Conservation (phyloP, 2,113 vertebrate species). For the Misgurnus mizolepis region DNA sequence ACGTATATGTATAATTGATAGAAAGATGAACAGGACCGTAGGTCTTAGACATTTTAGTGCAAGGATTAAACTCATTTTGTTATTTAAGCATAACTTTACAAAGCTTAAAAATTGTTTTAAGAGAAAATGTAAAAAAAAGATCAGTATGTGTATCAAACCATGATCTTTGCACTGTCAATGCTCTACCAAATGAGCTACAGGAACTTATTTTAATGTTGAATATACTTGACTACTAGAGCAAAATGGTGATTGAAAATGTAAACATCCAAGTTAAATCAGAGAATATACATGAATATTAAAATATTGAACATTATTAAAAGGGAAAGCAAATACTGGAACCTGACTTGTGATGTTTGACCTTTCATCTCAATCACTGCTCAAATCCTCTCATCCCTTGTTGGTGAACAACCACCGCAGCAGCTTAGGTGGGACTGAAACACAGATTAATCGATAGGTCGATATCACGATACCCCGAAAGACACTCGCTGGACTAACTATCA, state of each 20-base stretch:
- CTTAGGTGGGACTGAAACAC: neutral
- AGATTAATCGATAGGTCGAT: slow-evolving; percentile 26
- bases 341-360: neutral
- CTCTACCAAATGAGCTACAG: too few species aligned
- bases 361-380: neutral
- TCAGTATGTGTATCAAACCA: neutral
- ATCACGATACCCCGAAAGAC: neutral
- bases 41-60: neutral
- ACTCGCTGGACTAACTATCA: slow-evolving; percentile 20
- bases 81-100: neutral
- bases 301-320: too few species aligned
- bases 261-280: too few species aligned
- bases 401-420: slow-evolving; percentile 1
- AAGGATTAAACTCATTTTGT: neutral
- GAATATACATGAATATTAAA: too few species aligned
- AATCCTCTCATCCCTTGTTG: neutral
- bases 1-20: slow-evolving; percentile 8
- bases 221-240: too few species aligned
- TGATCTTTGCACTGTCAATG: too few species aligned
- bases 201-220: too few species aligned
- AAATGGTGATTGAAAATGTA: too few species aligned
- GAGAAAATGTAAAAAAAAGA: neutral
- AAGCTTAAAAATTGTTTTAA: neutral
- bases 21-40: neutral
- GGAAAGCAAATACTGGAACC: too few species aligned